Evolutionary conservation across 2,888 invertebrate genomes (phyloP).

Genomic region (Tenthredo notha): DNA sequence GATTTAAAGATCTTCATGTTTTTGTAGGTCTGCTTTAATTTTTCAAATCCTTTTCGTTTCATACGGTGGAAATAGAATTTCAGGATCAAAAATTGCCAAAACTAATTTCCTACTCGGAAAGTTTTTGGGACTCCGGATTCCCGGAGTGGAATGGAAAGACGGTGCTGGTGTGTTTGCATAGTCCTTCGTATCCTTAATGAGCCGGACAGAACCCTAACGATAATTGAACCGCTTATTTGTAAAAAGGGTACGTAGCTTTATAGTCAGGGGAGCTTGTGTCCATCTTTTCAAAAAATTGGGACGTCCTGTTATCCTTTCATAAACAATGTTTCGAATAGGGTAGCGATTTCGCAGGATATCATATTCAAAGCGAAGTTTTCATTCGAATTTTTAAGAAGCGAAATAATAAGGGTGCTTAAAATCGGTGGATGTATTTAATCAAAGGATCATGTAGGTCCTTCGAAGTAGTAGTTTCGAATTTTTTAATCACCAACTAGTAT

Average conservation of each 20-base stretch:
- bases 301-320: neutral
- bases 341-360: neutral
- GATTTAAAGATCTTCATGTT: too few relatives aligned
- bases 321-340: neutral
- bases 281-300: conserved; percentile 37
- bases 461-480: neutral
- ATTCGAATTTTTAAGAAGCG: neutral
- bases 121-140: neutral
- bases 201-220: conserved; percentile 35
- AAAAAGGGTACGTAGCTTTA: conserved; percentile 43
- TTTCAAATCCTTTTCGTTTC: neutral
- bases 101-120: neutral
- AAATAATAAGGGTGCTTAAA: neutral
- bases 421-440: too few relatives aligned
- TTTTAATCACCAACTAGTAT: neutral
- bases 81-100: neutral
- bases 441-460: too few relatives aligned
- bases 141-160: neutral
- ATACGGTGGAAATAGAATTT: neutral
- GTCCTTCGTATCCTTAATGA: conserved; percentile 46
- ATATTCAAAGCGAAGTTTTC: neutral
- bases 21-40: neutral
- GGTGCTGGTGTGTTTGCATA: conserved; percentile 35
- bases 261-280: conserved; percentile 35
- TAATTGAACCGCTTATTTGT: conserved; percentile 47